phyloP scores from a whole-genome alignment of 92 coral and sea anemone species.

The Virgularia gustaviana region DNA sequence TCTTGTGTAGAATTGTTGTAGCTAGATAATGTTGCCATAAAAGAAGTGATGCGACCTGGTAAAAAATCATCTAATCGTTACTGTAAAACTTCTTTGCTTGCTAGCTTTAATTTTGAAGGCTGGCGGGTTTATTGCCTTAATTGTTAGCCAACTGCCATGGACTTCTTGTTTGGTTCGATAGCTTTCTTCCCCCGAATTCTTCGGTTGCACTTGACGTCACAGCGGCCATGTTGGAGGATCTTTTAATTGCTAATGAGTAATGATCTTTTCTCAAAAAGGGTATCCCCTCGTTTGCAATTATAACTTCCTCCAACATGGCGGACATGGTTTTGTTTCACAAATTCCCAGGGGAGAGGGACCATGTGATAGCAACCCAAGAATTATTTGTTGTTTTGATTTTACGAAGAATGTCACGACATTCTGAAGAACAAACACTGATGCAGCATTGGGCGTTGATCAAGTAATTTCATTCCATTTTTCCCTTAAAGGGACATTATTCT shows the following conservation, averaged over 20 bases:
- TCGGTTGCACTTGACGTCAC: no score
- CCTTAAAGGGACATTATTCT: conserved; percentile 11
- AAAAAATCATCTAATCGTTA: background rate
- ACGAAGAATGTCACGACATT: background rate
- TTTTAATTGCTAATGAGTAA: no score
- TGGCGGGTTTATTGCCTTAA: background rate
- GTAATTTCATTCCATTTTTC: conserved; percentile 14
- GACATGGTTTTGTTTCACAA: no score
- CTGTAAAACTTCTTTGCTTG: conserved; percentile 11
- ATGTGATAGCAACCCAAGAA: no score
- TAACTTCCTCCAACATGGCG: no score
- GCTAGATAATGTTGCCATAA: background rate
- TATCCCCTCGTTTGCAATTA: no score
- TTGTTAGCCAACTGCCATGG: conserved; percentile 13
- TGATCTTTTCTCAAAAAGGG: no score
- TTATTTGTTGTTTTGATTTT: background rate
- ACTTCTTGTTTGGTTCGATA: conserved; percentile 6
- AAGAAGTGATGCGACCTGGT: background rate
- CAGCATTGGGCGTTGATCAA: conserved; percentile 1
- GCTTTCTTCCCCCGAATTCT: conserved; percentile 5
- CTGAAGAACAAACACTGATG: conserved; percentile 19
- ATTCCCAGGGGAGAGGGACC: no score
- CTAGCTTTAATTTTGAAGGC: background rate
- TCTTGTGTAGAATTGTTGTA: background rate
- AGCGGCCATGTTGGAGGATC: no score